These are phyloP conservation scores for Anguilla marmorata DNA, from an alignment of 2,797 vertebrate genomes.

Conservation along the genomic window DNA sequence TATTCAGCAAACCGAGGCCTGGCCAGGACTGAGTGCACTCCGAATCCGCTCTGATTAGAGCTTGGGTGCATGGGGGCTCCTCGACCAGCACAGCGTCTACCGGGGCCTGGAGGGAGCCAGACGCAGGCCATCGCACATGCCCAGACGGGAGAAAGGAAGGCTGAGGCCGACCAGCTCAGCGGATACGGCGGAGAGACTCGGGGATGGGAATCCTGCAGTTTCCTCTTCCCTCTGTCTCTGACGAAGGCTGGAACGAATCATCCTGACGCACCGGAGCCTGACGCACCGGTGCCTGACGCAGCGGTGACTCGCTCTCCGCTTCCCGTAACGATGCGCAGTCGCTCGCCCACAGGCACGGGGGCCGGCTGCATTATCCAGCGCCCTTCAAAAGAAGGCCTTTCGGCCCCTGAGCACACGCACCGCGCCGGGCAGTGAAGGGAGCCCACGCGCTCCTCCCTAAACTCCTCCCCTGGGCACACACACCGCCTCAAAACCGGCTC, in stretches of 20 bases:
- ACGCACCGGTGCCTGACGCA: neutral
- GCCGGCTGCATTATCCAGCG: conserved; percentile 41
- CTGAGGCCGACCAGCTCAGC: neutral
- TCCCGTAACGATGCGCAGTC: conserved; percentile 24
- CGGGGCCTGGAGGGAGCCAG: neutral
- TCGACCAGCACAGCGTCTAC: neutral
- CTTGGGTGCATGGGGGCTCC: neutral
- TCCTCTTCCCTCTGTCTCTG: conserved; percentile 8
- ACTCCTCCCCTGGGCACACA: conserved; percentile 28
- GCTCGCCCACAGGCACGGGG: conserved; percentile 42
- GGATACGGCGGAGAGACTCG: neutral
- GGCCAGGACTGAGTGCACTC: neutral
- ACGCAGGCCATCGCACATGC: neutral
- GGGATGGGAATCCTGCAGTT: neutral
- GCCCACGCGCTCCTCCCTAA: conserved; percentile 17
- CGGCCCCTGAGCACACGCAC: neutral
- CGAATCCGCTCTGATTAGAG: neutral
- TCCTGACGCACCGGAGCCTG: conserved; percentile 17
- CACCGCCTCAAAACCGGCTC: neutral
- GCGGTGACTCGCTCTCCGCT: conserved; percentile 25
- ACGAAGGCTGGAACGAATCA: conserved; percentile 36
- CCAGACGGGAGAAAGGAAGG: neutral
- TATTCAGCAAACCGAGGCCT: neutral
- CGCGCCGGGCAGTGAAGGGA: conserved; percentile 17
- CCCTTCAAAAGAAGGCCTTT: conserved; percentile 25